These are phyloP conservation scores for Portevinia maculata DNA, from an alignment of 2,888 invertebrate genomes.

Conservation along the genomic window DNA sequence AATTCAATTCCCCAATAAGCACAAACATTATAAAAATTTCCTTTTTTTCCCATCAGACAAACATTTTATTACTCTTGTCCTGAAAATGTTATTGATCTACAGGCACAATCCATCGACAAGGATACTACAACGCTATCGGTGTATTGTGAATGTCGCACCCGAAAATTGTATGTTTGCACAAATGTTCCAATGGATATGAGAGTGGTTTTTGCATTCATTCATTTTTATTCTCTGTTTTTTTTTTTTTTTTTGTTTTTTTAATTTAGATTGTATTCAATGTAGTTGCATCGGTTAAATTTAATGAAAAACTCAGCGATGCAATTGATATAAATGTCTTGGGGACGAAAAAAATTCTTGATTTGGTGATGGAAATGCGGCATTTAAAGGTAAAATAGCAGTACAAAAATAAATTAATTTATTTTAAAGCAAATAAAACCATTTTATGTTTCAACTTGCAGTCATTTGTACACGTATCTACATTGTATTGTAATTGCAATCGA, in stretches of 20 bases:
- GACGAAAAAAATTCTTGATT: constrained; percentile 82
- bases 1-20: constrained; percentile 70
- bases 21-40: constrained; percentile 69
- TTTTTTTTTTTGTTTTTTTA: constrained; percentile 70
- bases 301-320: constrained; percentile 83
- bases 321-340: constrained; percentile 83
- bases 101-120: constrained; percentile 67
- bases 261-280: constrained; percentile 83
- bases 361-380: constrained; percentile 82
- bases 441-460: too few relatives aligned
- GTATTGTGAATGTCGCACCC: constrained; percentile 40
- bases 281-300: constrained; percentile 83
- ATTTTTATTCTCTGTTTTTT: constrained; percentile 41
- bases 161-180: constrained; percentile 59
- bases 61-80: constrained; percentile 73
- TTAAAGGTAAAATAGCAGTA: constrained; percentile 79
- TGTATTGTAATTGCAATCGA: constrained; percentile 83
- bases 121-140: constrained; percentile 38
- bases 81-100: constrained; percentile 66
- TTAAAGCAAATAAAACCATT: neutral
- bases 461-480: constrained; percentile 82
- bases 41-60: constrained; percentile 65
- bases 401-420: constrained; percentile 71
- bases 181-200: constrained; percentile 44
- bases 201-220: too few relatives aligned